Percentiles rank a stretch among this genome's conserved stretches.
phyloP scores from a whole-genome alignment of 2,113 vertebrate species.

The Genyomyrus donnyi region DNA sequence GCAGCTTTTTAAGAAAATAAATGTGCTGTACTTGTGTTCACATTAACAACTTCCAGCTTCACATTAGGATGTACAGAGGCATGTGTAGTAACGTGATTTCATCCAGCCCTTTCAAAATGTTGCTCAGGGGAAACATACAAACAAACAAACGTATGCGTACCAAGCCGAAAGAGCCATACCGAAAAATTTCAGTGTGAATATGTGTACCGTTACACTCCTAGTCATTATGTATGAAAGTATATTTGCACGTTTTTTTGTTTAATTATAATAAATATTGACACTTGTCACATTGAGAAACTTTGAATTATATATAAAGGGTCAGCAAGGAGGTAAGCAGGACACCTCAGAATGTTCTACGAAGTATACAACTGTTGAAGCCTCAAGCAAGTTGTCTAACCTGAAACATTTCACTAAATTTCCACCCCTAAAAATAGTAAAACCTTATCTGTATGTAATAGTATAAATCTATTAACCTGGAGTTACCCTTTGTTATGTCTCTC shows the following conservation, averaged over 20 bases:
- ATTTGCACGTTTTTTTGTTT: background rate
- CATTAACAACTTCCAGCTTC: too few relatives aligned
- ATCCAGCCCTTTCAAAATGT: too few relatives aligned
- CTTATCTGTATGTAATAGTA: background rate
- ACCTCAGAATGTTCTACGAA: background rate
- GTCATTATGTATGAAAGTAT: background rate
- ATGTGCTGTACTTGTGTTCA: too few relatives aligned
- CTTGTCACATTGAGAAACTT: background rate
- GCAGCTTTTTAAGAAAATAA: too few relatives aligned
- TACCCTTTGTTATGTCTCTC: background rate
- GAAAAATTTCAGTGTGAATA: too few relatives aligned
- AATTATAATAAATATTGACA: background rate
- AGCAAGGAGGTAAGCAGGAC: background rate
- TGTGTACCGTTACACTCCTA: too few relatives aligned
- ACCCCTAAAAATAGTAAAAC: background rate
- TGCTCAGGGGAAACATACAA: too few relatives aligned
- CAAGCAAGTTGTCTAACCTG: background rate
- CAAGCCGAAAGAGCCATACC: too few relatives aligned
- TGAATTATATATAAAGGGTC: background rate
- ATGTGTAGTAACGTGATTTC: too few relatives aligned
- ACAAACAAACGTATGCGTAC: too few relatives aligned
- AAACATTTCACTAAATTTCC: background rate
- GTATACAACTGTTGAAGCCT: background rate
- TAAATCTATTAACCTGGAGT: background rate
- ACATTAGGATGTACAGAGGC: too few relatives aligned